phyloP scores from a whole-genome alignment of 2,113 vertebrate genomes.

The Lepus europaeus region DNA sequence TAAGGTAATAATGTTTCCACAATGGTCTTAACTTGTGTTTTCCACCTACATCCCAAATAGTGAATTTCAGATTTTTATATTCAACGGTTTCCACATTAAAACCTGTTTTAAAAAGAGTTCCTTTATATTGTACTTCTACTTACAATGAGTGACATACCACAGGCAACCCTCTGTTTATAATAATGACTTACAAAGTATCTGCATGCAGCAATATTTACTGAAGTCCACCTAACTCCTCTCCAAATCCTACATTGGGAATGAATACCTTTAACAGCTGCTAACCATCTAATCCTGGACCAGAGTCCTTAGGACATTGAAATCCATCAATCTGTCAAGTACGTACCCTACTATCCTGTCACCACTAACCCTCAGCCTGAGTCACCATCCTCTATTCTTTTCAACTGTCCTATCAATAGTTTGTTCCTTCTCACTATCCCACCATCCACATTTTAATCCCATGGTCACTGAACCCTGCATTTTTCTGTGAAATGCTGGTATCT shows the following conservation, averaged over 20 bases:
- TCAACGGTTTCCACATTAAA: conserved; percentile 99
- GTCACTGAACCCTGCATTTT: not conserved
- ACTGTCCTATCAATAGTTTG: not conserved
- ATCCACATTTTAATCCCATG: conserved; percentile 22
- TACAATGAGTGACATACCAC: conserved; percentile 61
- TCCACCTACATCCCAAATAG: conserved; percentile 99
- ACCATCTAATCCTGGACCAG: not conserved
- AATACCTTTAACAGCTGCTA: not conserved
- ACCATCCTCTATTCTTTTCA: conserved; percentile 10
- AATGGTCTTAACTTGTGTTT: conserved; percentile 98
- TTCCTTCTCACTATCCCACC: not conserved
- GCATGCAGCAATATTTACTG: not conserved
- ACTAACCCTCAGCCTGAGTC: not conserved
- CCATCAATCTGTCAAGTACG: not conserved
- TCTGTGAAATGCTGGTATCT: conserved; percentile 32
- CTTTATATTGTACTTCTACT: conserved; percentile 58
- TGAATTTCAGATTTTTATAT: conserved; percentile 99
- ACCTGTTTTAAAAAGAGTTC: conserved; percentile 86
- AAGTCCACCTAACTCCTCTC: conserved; percentile 22
- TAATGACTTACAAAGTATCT: conserved; percentile 40
- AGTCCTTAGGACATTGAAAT: not conserved
- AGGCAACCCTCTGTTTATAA: conserved; percentile 1
- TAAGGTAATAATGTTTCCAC: conserved; percentile 99
- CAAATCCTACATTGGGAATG: not conserved
- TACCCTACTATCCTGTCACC: not conserved